These are phyloP conservation scores for Sylvia borin DNA, from an alignment of 2,797 vertebrate species.

Conservation along the genomic window DNA sequence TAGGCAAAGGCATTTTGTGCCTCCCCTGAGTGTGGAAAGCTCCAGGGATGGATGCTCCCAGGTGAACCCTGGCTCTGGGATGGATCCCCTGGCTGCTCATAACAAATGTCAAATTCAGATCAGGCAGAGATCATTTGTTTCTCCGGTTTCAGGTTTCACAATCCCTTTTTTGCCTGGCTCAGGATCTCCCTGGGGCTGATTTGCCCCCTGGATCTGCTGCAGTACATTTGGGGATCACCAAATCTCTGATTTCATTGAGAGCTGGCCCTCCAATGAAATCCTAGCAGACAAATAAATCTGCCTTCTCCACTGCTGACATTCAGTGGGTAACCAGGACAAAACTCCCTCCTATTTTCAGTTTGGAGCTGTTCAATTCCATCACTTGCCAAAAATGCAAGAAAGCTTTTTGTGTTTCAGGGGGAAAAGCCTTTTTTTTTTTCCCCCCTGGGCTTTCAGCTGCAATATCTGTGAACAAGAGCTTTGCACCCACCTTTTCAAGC, in stretches of 20 bases:
- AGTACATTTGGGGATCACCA: neutral
- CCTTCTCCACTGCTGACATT: neutral
- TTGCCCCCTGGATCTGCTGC: neutral
- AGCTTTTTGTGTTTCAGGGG: neutral
- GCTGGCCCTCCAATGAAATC: neutral
- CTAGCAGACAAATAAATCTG: neutral
- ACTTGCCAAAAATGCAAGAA: neutral
- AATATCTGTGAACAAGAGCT: neutral
- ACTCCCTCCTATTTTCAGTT: neutral
- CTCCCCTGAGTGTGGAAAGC: neutral
- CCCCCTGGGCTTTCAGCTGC: neutral
- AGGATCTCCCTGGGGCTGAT: neutral
- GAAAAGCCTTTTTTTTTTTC: neutral
- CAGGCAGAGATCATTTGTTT: neutral
- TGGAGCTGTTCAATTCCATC: neutral
- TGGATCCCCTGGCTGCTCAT: neutral
- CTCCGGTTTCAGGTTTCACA: neutral
- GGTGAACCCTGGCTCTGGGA: neutral
- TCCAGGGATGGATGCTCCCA: neutral
- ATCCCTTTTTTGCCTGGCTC: neutral
- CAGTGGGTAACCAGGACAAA: slow-evolving; percentile 9
- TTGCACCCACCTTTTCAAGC: neutral
- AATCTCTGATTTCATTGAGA: neutral
- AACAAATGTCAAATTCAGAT: neutral
- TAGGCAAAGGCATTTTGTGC: neutral